Base-by-base conservation (phyloP, 1,140 invertebrate genomes). In the Polypedilum pembai region DNA sequence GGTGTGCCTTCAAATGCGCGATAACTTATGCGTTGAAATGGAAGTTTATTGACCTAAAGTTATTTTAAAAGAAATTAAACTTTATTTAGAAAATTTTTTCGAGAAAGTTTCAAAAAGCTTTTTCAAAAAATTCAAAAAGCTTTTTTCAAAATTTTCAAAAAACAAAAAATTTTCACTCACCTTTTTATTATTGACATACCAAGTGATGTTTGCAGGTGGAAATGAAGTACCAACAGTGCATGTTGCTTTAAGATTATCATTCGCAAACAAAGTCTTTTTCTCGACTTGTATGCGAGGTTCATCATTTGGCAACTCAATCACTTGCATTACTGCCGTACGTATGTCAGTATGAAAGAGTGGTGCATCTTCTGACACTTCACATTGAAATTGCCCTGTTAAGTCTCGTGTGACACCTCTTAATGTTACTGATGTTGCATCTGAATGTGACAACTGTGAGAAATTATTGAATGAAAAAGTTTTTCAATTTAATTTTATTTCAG, bases 291-390 rank as follows among this genome's bases (percentile, higher is more conserved):
- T 78, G 8, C 77, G 76, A 56, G 83, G 77, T 75, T 82, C 78
- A 75, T 81, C 78, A 66, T 84, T 77, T 75, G 81, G 81, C 75
- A 82, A 74, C 76, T 82, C 83, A 75, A 86, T 86, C 73, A 91
- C 88, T 69, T 88, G 86, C 84, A 91, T 86, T 77, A 87, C 84
- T n/a, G 87, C 86, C 12, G 86, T 80, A 74, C 88, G 85, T 73
- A 89, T 88, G 74, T 90, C 88, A 0, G 88, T 90, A 78, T 90
- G 88, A 77, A 90, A 90, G 18, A 87, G 82, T 0, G 89, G 89
- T 0, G 88, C 88, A 79, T 91, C 89, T 21, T 89, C 89, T 0
- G 89, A 90, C 8, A 91, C 88, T 80, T 91, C 89, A 76, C 89
- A 91, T 79, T 89, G 88, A 82, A 89, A 91, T 76, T 85, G 85